Percentiles rank a stretch among this genome's conserved stretches.
Evolutionary conservation across 2,888 invertebrate species (phyloP).

Genomic region (Ormyrus thymus): DNA sequence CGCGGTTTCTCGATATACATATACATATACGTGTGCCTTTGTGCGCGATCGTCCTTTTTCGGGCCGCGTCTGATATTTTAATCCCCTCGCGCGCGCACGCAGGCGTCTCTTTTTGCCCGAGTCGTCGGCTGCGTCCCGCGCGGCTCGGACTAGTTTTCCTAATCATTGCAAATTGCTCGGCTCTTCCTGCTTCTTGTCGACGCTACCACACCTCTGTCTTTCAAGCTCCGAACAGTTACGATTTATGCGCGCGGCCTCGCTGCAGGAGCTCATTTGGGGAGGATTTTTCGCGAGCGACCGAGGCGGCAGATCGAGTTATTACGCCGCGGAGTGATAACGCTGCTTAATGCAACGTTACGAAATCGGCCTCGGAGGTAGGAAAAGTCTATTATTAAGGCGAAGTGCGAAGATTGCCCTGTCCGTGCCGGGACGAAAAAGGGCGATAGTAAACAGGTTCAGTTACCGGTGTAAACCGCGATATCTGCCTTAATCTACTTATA

Average conservation of each 20-base stretch:
- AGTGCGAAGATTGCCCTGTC: slow-evolving; percentile 29
- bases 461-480: slow-evolving; percentile 20
- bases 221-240: no score
- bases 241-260: no score
- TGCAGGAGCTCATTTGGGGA: no score
- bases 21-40: no score
- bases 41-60: no score
- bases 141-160: slow-evolving; percentile 22
- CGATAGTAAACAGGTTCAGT: slow-evolving; percentile 39
- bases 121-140: slow-evolving; percentile 36
- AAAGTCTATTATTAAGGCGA: slow-evolving; percentile 34
- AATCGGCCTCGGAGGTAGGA: slow-evolving; percentile 2
- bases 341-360: slow-evolving; percentile 10
- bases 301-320: background rate
- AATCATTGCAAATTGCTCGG: slow-evolving; percentile 33
- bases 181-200: background rate
- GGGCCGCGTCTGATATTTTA: slow-evolving; percentile 65
- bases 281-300: no score
- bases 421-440: slow-evolving; percentile 27
- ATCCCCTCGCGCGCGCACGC: slow-evolving; percentile 62
- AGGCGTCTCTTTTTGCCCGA: slow-evolving; percentile 33
- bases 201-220: no score
- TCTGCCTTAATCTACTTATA: slow-evolving; percentile 36
- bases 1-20: background rate
- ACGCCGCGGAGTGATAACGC: background rate